Evolutionary conservation across 2,888 invertebrate genomes (phyloP).

Genomic region (Orchesella flavescens): DNA sequence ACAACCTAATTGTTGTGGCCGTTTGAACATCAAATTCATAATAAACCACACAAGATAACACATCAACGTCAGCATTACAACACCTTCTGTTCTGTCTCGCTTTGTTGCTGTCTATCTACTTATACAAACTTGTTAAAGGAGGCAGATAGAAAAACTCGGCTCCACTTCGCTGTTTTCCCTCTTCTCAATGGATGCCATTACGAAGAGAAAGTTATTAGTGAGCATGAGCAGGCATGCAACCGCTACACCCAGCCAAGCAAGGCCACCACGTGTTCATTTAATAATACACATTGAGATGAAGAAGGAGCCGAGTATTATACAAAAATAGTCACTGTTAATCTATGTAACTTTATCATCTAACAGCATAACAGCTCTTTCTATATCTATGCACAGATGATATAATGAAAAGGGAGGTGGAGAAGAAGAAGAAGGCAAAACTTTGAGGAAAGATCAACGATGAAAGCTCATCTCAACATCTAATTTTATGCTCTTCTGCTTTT

Average conservation of each 20-base stretch:
- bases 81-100: slow-evolving; percentile 48
- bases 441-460: slow-evolving; percentile 57
- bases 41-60: too few species aligned
- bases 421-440: slow-evolving; percentile 23
- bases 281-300: slow-evolving; percentile 45
- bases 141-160: too few species aligned
- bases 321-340: slow-evolving; percentile 26
- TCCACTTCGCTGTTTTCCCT: too few species aligned
- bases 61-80: too few species aligned
- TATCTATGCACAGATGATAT: not conserved
- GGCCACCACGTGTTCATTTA: slow-evolving; percentile 59
- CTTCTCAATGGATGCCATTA: slow-evolving; percentile 49
- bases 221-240: too few species aligned
- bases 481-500: slow-evolving; percentile 61
- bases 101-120: slow-evolving; percentile 13
- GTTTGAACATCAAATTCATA: too few species aligned
- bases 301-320: not conserved
- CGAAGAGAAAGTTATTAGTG: slow-evolving; percentile 52
- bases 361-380: not conserved
- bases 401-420: not conserved
- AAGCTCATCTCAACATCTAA: slow-evolving; percentile 62
- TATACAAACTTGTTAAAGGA: slow-evolving; percentile 39
- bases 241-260: slow-evolving; percentile 19
- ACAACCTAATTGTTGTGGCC: too few species aligned
- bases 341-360: slow-evolving; percentile 27